Conservation (phyloP, 2,113 vertebrate species). For the Hypanus sabinus region DNA sequence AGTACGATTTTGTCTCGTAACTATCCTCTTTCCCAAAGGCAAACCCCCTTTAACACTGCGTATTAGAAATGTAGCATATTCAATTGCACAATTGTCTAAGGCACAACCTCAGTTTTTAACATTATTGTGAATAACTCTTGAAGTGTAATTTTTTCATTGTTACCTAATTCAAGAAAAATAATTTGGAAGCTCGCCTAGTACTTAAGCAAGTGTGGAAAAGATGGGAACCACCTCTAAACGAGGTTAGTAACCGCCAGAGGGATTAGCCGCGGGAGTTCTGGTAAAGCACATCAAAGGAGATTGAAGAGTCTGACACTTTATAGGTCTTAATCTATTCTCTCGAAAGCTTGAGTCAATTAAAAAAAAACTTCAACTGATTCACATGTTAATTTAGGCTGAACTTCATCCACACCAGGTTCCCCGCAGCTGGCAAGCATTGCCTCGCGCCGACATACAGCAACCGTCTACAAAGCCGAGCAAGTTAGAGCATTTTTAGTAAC, state of each 20-base stretch:
- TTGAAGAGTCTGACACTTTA: background rate
- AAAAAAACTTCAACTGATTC: conserved; percentile 12
- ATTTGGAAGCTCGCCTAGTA: background rate
- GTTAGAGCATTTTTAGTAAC: background rate
- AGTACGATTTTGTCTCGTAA: background rate
- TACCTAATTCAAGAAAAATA: background rate
- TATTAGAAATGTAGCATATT: background rate
- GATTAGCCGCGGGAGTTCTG: background rate
- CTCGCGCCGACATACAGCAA: background rate
- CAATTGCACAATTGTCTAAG: background rate
- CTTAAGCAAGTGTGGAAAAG: background rate
- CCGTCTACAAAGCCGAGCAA: background rate
- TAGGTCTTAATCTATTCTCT: background rate
- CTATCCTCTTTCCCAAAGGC: background rate
- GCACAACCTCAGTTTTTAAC: background rate
- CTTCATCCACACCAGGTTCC: background rate
- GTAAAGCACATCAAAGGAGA: background rate
- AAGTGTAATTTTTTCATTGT: background rate
- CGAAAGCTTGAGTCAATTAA: background rate
- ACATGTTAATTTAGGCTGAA: conserved; percentile 6
- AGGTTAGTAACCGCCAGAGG: background rate
- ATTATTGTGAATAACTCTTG: background rate
- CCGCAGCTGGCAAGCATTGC: background rate
- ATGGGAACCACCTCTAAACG: background rate
- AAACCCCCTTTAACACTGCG: background rate